Percentiles rank a stretch among this genome's conserved stretches.
Conservation (phyloP, 2,797 vertebrate species). For the Syngnathus acus region DNA sequence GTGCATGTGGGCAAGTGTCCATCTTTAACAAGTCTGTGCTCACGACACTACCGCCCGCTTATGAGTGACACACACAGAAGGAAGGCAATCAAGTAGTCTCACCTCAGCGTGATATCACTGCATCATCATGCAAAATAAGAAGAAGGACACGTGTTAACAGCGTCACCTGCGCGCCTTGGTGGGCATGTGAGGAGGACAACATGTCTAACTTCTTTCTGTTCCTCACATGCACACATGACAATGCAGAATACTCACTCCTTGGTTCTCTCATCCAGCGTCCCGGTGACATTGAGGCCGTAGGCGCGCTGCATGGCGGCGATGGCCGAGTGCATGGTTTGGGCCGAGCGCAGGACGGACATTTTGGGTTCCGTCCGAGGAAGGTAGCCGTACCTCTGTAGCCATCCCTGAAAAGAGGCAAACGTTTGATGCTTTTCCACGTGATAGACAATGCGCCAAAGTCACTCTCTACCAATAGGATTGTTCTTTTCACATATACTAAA, state of each 20-base stretch:
- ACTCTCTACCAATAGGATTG: neutral
- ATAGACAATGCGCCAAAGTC: neutral
- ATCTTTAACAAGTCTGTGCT: neutral
- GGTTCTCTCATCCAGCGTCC: slow-evolving; percentile 89
- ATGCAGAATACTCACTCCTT: slow-evolving; percentile 83
- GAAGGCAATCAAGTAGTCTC: slow-evolving; percentile 53
- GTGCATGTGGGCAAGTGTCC: neutral
- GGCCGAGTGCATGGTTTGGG: slow-evolving; percentile 90
- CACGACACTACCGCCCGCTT: neutral
- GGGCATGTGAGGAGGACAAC: slow-evolving; percentile 19
- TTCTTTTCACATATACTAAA: no score
- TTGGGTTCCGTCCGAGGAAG: slow-evolving; percentile 86
- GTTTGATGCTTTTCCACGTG: neutral
- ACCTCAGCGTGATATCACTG: slow-evolving; percentile 71
- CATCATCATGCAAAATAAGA: slow-evolving; percentile 65
- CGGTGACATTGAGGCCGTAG: slow-evolving; percentile 96
- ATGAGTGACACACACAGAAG: slow-evolving; percentile 24
- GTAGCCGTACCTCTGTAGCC: slow-evolving; percentile 98
- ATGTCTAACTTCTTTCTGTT: slow-evolving; percentile 33
- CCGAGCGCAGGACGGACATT: slow-evolving; percentile 90
- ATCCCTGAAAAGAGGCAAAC: slow-evolving; percentile 72
- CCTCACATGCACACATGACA: slow-evolving; percentile 1
- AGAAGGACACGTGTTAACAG: slow-evolving; percentile 58
- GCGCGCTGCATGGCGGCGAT: slow-evolving; percentile 96
- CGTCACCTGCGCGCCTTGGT: slow-evolving; percentile 20